A percentile compares a stretch with the other conserved stretches of the same genome.
These are phyloP conservation scores for Cyprinodon tularosa DNA, from an alignment of 2,113 vertebrate genomes.

Conservation along the genomic window DNA sequence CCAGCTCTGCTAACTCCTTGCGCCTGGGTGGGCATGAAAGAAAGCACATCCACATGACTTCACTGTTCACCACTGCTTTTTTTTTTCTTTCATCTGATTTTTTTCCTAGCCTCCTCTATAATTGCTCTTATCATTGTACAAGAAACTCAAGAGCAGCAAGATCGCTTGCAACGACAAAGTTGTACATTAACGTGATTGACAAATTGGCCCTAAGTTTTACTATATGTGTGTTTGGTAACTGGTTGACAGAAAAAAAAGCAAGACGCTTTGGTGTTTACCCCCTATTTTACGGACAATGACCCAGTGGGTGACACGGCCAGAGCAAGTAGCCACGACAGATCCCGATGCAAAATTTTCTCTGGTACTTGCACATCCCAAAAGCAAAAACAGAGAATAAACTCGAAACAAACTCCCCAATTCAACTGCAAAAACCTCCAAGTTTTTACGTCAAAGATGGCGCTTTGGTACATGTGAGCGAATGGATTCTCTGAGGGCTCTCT, in stretches of 20 bases:
- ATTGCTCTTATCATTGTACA: constrained; percentile 48
- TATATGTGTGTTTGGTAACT: constrained; percentile 55
- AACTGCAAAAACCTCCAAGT: constrained; percentile 42
- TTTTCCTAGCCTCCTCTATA: constrained; percentile 41
- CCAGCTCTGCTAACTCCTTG: constrained; percentile 46
- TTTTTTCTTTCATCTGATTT: not conserved
- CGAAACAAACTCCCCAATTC: constrained; percentile 49
- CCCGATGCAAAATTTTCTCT: constrained; percentile 42
- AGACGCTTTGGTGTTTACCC: constrained; percentile 48
- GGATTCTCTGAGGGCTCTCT: constrained; percentile 51
- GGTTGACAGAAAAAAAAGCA: constrained; percentile 49
- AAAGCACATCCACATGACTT: constrained; percentile 52
- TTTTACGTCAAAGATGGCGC: constrained; percentile 44
- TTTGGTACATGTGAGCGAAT: constrained; percentile 42
- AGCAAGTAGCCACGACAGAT: constrained; percentile 55
- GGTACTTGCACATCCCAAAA: constrained; percentile 54
- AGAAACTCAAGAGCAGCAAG: constrained; percentile 47
- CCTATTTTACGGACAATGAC: constrained; percentile 46
- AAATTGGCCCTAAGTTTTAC: constrained; percentile 55
- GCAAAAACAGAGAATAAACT: constrained; percentile 40
- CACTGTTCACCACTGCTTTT: constrained; percentile 13
- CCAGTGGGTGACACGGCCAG: constrained; percentile 34
- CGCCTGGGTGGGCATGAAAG: constrained; percentile 29
- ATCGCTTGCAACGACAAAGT: constrained; percentile 47
- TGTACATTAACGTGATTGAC: constrained; percentile 54